Evolutionary conservation across 1,140 invertebrate genomes (phyloP), one percentile per base, ranked within the genome.

Genomic region (Drosophila yakuba): DNA sequence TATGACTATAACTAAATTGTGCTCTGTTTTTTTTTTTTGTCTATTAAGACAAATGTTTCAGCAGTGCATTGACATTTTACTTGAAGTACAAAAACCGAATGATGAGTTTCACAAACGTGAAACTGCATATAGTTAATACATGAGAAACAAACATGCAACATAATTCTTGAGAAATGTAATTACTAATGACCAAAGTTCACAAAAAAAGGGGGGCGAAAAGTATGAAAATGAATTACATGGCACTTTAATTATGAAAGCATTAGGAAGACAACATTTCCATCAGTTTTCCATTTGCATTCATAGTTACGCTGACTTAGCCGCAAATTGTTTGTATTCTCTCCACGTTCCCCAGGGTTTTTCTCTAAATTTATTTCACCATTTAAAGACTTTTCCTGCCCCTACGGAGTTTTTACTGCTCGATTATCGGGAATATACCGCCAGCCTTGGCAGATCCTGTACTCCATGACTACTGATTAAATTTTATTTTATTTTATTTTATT

Each of bases 401-500:
- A 44, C 10, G 60, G 60, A 51, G 45, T 51, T 68, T 68, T 68
- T 66, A 68, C 45, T 20, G 64, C 60, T 52, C 60, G 41, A 35
- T 69, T 69, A 68, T 68, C 25, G 66, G 17, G 2, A 36, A 61
- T 32, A 50, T 35, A 32, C 44, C 15, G 38, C 38, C 43, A 38
- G 28, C 23, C 11, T 11, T 3, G 7, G 25, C 25, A 25, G 25
- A 25, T 25, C 25, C 25, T 25, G 25, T 25, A 25, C 25, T 25
- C 17, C 25, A 25, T 50, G 69, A 55, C 71, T 74, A 39, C 32
- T 64, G 57, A 64, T 74, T 74, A 74, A 50, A 64, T 74, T 44
- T 25, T 43, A 54, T 63, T 74, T 74, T 43, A 47, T 74, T 43
- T 35, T 43, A 54, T 62, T 74, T 74, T 48, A 47, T 54, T 62